These are phyloP conservation scores for Nanorana parkeri DNA, from an alignment of 2,113 vertebrate species.

Conservation along the genomic window DNA sequence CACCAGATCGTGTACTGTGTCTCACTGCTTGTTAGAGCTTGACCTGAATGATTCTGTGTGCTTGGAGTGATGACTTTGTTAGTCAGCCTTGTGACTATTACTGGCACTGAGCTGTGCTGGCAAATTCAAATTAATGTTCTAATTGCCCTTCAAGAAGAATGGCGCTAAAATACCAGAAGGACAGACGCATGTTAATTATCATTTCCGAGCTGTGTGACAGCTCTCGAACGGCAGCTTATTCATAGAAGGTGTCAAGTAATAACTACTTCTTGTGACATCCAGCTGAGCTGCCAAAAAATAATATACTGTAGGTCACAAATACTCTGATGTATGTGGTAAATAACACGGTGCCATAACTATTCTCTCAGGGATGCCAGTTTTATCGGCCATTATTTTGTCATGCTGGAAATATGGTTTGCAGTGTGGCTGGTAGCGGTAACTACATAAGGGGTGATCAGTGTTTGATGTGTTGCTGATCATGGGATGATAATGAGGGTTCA, in stretches of 20 bases:
- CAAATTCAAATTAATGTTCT: constrained; percentile 15
- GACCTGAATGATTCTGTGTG: background rate
- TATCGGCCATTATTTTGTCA: too few species aligned
- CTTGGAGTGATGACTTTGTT: background rate
- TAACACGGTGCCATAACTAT: background rate
- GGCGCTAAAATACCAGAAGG: background rate
- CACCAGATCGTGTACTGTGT: background rate
- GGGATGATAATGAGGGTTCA: too few species aligned
- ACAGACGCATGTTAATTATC: constrained; percentile 3
- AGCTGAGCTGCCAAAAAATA: background rate
- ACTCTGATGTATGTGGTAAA: background rate
- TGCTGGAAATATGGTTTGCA: too few species aligned
- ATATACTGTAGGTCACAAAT: background rate
- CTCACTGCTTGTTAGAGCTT: constrained; percentile 11
- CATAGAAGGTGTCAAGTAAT: constrained; percentile 2
- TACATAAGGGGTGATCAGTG: too few species aligned
- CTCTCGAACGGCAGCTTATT: constrained; percentile 3
- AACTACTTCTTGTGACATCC: background rate
- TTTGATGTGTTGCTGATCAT: too few species aligned
- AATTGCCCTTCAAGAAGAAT: constrained; percentile 23
- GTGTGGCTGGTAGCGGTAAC: too few species aligned
- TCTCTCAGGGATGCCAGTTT: background rate
- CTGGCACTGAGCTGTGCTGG: constrained; percentile 12
- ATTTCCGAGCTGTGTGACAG: background rate
- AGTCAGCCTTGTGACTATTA: background rate